Conservation (phyloP, 2,113 vertebrate species). For the Panthera leo region DNA sequence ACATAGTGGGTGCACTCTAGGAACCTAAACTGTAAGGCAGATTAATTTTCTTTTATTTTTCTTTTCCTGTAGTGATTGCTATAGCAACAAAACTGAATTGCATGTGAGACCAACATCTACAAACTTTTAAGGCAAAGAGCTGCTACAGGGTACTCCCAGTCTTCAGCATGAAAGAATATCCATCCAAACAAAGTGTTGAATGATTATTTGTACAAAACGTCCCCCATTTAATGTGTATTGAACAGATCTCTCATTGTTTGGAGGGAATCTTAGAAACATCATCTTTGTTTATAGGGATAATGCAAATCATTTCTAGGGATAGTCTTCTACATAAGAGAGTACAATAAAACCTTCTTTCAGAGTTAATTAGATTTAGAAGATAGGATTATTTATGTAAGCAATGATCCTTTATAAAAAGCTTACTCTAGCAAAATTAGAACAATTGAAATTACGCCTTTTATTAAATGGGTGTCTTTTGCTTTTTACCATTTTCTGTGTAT, state of each 20-base stretch:
- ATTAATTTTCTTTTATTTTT: constrained; percentile 81
- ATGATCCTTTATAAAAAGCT: background rate
- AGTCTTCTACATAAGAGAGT: background rate
- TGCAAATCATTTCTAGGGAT: background rate
- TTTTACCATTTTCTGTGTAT: background rate
- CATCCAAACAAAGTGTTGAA: background rate
- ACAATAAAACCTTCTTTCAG: background rate
- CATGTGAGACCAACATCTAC: constrained; percentile 44
- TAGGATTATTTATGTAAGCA: background rate
- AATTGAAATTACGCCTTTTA: background rate
- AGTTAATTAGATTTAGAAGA: background rate
- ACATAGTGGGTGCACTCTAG: constrained; percentile 77
- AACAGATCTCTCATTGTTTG: constrained; percentile 3
- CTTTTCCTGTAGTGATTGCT: constrained; percentile 77
- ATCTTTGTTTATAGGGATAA: background rate
- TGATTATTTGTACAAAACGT: background rate
- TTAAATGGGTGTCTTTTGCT: fast-evolving
- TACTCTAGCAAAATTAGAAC: background rate
- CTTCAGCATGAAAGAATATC: constrained; percentile 32
- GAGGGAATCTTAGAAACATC: constrained; percentile 31
- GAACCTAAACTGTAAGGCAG: constrained; percentile 72
- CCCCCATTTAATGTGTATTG: background rate
- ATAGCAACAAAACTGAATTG: constrained; percentile 80
- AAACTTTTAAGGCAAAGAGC: constrained; percentile 73
- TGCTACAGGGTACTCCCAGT: background rate